Percentiles rank a stretch among this genome's conserved stretches.
Evolutionary conservation across 2,113 vertebrate species (phyloP).

Genomic region (Psittacus erithacus): DNA sequence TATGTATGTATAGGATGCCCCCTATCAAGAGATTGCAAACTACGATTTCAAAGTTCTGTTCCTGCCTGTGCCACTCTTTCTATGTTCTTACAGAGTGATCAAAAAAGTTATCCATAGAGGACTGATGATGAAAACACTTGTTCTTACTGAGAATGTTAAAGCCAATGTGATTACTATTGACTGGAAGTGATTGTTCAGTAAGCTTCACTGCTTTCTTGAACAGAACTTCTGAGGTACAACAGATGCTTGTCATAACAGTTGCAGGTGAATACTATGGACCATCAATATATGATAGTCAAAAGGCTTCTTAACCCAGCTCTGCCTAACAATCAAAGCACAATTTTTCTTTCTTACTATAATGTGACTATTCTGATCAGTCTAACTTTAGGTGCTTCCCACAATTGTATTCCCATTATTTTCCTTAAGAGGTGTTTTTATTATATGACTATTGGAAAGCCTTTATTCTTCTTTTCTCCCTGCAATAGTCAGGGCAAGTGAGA

Average conservation of each 20-base stretch:
- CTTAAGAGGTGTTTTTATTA: not conserved
- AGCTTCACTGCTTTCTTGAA: not conserved
- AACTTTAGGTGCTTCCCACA: not conserved
- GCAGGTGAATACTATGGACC: not conserved
- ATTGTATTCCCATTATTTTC: not conserved
- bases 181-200: not conserved
- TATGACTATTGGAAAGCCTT: fast-evolving
- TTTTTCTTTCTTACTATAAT: not conserved
- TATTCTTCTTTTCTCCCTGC: not conserved
- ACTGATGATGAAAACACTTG: not conserved
- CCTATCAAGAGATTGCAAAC: not conserved
- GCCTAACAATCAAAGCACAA: not conserved
- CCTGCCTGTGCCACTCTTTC: not conserved
- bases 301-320: not conserved
- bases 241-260: not conserved
- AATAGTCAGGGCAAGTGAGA: not conserved
- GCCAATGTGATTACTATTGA: not conserved
- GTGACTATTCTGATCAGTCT: not conserved
- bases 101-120: not conserved
- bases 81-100: not conserved
- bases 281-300: not conserved
- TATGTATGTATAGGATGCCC: no score
- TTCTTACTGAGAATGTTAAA: not conserved
- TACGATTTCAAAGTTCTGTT: not conserved
- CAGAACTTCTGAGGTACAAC: not conserved